A percentile compares a stretch with the other conserved stretches of the same genome.
These are phyloP conservation scores for Halocynthia aurantium DNA, from an alignment of 23 tunicate species.

Conservation along the genomic window DNA sequence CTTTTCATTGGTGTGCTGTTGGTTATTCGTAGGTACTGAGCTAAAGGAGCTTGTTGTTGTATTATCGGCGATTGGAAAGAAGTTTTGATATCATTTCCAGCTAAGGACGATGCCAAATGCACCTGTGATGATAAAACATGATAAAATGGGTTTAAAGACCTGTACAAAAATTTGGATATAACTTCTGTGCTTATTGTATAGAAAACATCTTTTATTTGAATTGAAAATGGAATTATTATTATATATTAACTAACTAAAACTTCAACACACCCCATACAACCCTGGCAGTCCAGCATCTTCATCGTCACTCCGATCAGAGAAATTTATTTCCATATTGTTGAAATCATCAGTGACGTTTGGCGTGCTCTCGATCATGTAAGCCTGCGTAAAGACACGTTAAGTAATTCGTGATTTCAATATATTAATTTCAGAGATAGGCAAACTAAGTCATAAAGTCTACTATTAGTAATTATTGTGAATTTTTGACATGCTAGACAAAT, in stretches of 20 bases:
- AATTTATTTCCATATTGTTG: background rate
- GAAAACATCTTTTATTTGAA: background rate
- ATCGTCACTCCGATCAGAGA: slow-evolving; percentile 6
- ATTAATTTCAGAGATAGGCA: no score
- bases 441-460: no score
- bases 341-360: background rate
- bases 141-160: no score
- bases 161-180: no score
- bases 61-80: slow-evolving; percentile 3
- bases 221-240: background rate
- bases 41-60: background rate
- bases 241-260: background rate
- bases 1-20: slow-evolving; percentile 20
- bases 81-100: background rate
- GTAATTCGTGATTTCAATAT: no score
- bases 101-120: background rate
- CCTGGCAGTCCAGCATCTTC: background rate
- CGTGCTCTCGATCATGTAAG: background rate
- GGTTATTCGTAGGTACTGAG: slow-evolving; percentile 18
- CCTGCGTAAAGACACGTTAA: no score
- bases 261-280: background rate
- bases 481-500: no score
- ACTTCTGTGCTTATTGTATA: no score
- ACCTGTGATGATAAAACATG: background rate
- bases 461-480: no score